Base-by-base conservation (phyloP, 2,797 vertebrate species). In the Enteromius paludinosus region DNA sequence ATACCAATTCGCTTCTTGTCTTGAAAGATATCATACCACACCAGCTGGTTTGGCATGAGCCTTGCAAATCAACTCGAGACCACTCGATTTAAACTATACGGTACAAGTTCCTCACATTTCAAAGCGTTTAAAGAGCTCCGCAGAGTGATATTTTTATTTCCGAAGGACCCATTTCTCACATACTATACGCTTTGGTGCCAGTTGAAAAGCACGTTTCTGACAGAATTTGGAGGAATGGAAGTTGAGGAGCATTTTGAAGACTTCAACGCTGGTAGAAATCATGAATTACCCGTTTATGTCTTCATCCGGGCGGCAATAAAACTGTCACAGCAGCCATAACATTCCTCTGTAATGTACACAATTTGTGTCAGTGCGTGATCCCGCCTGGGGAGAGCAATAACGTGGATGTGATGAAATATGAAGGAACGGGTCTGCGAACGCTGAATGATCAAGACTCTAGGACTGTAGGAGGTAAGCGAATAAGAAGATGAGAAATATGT, bases 331-430 rank as follows among this genome's bases (percentile, higher is more conserved):
- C 23, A 52, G 75, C 81, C 81, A 45, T 83, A 83, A 83, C 76
- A 64, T 68, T 75, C 76, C 47, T 66, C 54, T 74, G 64, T 73
- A 83, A 86, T 74, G 72, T 64, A 73, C 30, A 54, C 76, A 75
- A 82, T 86, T 86, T 82, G 54, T 82, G 80, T 82, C 81, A 75
- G 61, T 41, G 54, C 12, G 20, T 79, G 64, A 56, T 69, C 54
- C 25, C 11, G 30, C 75, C 75, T 62, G 70, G 33, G 41, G 79
- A 84, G 65, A 33, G 78, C 38, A 78, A 75, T 74, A 56, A 72
- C 52, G 78, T 35, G 62, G 73, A 59, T 81, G 77, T 75, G 62
- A 81, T 83, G 65, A 85, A 85, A 83, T 85, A 87, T 87, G 56
- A 83, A 81, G 62, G 62, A 83, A 70, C 59, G 25, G 47, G 75